These are phyloP conservation scores for Akabosia matsudoensis DNA, from an alignment of 1,140 invertebrate species.

Conservation along the genomic window DNA sequence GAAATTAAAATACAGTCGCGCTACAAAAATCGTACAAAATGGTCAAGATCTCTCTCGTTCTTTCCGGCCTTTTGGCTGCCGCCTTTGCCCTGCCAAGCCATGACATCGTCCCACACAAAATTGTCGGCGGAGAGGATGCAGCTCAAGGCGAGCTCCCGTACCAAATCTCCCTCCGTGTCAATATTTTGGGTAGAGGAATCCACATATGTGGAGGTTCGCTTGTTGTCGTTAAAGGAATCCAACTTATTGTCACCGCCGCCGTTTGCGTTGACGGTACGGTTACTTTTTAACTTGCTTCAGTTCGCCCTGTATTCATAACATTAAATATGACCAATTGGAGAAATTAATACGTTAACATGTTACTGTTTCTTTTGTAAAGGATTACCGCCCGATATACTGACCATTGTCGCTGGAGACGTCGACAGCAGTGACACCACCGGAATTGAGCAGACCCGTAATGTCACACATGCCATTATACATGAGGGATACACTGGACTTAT, in stretches of 20 bases:
- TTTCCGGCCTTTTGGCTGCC: no score
- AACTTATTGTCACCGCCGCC: not conserved
- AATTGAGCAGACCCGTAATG: not conserved
- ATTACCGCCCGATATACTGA: not conserved
- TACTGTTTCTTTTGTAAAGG: no score
- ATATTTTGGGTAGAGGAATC: no score
- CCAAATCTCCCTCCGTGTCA: not conserved
- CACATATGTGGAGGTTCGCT: not conserved
- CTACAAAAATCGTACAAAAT: no score
- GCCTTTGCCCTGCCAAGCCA: no score
- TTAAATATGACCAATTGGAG: no score
- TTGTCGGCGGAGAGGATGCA: conserved; percentile 2
- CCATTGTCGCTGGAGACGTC: not conserved
- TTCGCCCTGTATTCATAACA: no score
- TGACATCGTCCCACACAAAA: not conserved
- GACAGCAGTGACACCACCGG: not conserved
- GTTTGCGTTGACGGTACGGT: not conserved
- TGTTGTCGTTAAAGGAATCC: not conserved
- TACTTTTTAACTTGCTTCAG: no score
- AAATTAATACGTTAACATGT: no score
- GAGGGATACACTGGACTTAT: not conserved
- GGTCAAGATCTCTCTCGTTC: no score
- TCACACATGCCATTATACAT: not conserved
- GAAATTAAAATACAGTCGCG: no score
- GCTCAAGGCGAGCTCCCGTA: not conserved